Evolutionary conservation across 2,888 invertebrate genomes (phyloP), one percentile per base, ranked within the genome.

Genomic region (Polydrusus tereticollis): DNA sequence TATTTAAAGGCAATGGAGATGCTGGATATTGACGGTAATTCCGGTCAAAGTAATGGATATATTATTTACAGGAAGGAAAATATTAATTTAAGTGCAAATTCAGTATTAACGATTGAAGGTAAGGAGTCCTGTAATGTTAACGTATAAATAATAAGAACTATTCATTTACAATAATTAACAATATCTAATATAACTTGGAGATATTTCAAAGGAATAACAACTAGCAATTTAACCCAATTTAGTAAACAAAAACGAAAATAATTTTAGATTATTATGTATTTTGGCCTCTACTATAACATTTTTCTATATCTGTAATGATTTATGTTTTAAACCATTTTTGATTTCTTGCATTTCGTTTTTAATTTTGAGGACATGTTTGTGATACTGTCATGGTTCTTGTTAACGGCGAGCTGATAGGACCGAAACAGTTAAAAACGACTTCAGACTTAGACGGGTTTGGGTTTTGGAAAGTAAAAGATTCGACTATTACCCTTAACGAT

Each of bases 11-110:
- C 82, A 4, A 84, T 84, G 85, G 85, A 86, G 76, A 63, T 77
- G n/a, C 72, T 86, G 10, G 79, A 81, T 12, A 82, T 85, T 2
- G 85, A 85, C 80, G 78, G 82, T 60, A 78, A 84, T 77, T 74
- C 95, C 78, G 82, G 82, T 1, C 90, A 90, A 81, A 86, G 86
- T 63, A 87, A 86, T 73, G 89, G 89, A 0, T 89, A 88, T 77
- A 84, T 87, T 14, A 75, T 88, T 16, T 90, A 90, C 78, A 77
- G 86, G 41, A 87, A 85, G 67, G 75, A 74, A 12, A 77, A 80
- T 38, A 14, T 83, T 1, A 50, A 78, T 52, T 76, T 83, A 16
- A 66, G 73, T n/a, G 63, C 76, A 23, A 78, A 80, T 73, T 79
- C 83, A 0, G 55, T 76, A 2, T 76, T 86, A 21, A 80, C 79